Conservation (phyloP, 2,113 vertebrate species). For the Perccottus glenii region DNA sequence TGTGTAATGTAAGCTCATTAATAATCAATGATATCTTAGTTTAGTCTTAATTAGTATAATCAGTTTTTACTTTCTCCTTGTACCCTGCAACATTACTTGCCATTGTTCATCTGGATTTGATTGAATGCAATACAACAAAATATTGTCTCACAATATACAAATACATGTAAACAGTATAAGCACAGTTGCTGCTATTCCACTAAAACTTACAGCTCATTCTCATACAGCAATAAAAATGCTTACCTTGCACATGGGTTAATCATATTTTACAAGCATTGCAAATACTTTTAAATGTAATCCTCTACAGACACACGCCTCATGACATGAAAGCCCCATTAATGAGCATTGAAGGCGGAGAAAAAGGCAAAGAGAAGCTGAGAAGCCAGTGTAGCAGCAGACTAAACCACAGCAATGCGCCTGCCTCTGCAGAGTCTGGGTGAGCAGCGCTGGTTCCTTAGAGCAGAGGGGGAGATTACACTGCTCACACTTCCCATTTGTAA, state of each 20-base stretch:
- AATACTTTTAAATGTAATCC: conserved; percentile 27
- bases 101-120: not conserved
- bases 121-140: not conserved
- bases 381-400: conserved; percentile 48
- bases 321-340: conserved; percentile 42
- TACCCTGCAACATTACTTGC: not conserved
- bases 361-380: conserved; percentile 36
- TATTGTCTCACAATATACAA: not conserved
- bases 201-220: conserved; percentile 14
- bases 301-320: conserved; percentile 34
- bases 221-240: conserved; percentile 41
- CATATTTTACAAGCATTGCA: conserved; percentile 48
- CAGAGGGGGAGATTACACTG: conserved; percentile 45
- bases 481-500: conserved; percentile 28
- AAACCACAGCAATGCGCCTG: conserved; percentile 70
- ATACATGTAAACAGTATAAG: not conserved
- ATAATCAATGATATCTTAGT: no score
- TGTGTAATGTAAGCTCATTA: no score
- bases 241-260: conserved; percentile 62
- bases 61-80: not conserved
- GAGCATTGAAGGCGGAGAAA: conserved; percentile 27
- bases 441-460: conserved; percentile 29
- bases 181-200: not conserved
- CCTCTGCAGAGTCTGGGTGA: conserved; percentile 67
- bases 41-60: no score